phyloP scores from a whole-genome alignment of 2,888 invertebrate species.

The Carterocephalus palaemon region DNA sequence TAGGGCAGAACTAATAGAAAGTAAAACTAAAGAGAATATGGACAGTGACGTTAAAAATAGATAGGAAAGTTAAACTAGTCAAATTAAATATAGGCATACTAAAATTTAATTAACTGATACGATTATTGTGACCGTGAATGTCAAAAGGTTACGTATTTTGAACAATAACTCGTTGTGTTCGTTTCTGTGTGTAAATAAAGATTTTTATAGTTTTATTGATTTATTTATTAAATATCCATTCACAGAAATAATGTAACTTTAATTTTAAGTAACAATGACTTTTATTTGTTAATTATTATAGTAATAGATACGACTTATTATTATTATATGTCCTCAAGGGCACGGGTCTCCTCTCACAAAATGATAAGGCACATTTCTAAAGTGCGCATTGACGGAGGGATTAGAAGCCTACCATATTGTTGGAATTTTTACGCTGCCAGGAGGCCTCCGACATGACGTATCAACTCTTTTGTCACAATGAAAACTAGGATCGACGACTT shows the following conservation, averaged over 20 bases:
- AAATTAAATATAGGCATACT: constrained; percentile 9
- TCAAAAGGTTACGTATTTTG: constrained; percentile 27
- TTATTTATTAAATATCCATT: neutral
- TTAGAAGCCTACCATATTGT: no score
- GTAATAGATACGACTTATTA: no score
- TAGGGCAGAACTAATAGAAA: constrained; percentile 40
- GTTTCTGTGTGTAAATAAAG: constrained; percentile 60
- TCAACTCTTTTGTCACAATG: no score
- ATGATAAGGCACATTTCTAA: no score
- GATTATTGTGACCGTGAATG: constrained; percentile 34
- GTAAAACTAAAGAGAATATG: constrained; percentile 46
- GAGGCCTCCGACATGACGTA: no score
- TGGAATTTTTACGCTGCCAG: no score
- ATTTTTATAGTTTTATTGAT: constrained; percentile 42
- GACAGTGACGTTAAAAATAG: constrained; percentile 54
- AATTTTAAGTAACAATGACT: no score
- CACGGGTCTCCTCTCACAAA: no score
- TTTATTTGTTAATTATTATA: no score
- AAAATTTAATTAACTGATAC: constrained; percentile 14
- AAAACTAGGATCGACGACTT: no score
- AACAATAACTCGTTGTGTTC: constrained; percentile 36
- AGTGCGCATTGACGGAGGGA: no score
- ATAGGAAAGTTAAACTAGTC: constrained; percentile 36
- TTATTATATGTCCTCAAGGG: no score
- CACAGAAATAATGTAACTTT: neutral